Conservation (phyloP, 1,140 invertebrate species). For the Drosophila auraria region DNA sequence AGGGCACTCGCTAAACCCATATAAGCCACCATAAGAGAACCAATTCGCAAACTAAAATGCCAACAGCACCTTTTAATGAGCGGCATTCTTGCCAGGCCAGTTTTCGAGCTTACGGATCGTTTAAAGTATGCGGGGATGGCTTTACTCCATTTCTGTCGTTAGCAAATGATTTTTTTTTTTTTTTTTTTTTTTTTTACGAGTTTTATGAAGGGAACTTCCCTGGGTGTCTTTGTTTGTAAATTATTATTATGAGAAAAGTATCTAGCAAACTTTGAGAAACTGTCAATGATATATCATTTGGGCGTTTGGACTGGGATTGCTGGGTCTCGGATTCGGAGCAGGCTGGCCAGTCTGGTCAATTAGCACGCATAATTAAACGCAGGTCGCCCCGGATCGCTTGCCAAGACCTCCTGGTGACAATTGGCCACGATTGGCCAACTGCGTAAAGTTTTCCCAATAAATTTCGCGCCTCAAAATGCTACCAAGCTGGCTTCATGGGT, state of each 20-base stretch:
- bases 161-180: no score
- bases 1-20: background rate
- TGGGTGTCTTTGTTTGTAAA: slow-evolving; percentile 2
- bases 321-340: slow-evolving; percentile 8
- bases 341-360: slow-evolving; percentile 55
- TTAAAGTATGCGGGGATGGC: background rate
- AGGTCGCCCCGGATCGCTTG: slow-evolving; percentile 39
- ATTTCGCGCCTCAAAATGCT: slow-evolving; percentile 68
- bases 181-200: no score
- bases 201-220: background rate
- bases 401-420: slow-evolving; percentile 66
- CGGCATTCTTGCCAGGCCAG: slow-evolving; percentile 8
- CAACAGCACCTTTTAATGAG: slow-evolving; percentile 23
- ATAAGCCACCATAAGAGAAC: slow-evolving; percentile 12
- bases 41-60: slow-evolving; percentile 18
- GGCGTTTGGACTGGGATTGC: slow-evolving; percentile 43
- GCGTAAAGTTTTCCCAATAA: slow-evolving; percentile 74
- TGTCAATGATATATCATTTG: slow-evolving; percentile 60
- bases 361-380: slow-evolving; percentile 81
- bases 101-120: no score
- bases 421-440: slow-evolving; percentile 75
- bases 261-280: background rate
- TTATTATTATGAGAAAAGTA: no score
- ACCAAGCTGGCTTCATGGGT: slow-evolving; percentile 61
- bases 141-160: no score